These are phyloP conservation scores for Drosophila funebris DNA, from an alignment of 1,140 invertebrate genomes.

Conservation along the genomic window DNA sequence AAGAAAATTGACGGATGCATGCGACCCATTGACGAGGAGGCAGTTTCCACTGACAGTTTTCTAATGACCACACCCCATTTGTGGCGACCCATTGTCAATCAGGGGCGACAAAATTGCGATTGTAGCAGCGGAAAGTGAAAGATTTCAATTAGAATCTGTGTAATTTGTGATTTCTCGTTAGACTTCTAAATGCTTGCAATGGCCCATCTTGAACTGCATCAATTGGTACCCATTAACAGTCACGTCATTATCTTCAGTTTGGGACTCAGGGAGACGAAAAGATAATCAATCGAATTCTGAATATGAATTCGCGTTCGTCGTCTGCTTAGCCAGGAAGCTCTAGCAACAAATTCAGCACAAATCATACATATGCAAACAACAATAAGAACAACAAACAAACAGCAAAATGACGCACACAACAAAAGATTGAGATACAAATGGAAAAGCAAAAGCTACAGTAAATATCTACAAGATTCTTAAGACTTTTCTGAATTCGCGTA, in stretches of 20 bases:
- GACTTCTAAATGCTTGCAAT: constrained; percentile 13
- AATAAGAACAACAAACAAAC: constrained; percentile 1
- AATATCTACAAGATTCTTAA: neutral
- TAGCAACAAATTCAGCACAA: constrained; percentile 50
- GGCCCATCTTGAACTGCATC: constrained; percentile 21
- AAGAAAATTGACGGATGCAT: constrained; percentile 35
- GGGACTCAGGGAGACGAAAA: constrained; percentile 8
- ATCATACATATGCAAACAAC: constrained; percentile 39
- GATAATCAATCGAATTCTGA: constrained; percentile 18
- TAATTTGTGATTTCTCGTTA: constrained; percentile 21
- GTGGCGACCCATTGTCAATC: constrained; percentile 20
- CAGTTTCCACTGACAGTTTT: constrained; percentile 26
- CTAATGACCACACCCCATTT: constrained; percentile 15
- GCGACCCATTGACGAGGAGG: constrained; percentile 1
- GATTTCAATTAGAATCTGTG: constrained; percentile 17
- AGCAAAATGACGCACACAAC: constrained; percentile 26
- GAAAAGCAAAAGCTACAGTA: constrained; percentile 20
- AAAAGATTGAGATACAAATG: constrained; percentile 39
- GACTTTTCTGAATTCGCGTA: too few species aligned
- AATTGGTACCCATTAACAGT: constrained; percentile 58
- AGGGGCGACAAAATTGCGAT: constrained; percentile 31
- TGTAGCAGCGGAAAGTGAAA: constrained; percentile 1
- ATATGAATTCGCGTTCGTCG: constrained; percentile 13
- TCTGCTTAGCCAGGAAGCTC: constrained; percentile 26
- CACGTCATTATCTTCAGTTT: neutral